A percentile compares a stretch with the other conserved stretches of the same genome.
Evolutionary conservation across 2,888 invertebrate species (phyloP).

Genomic region (Steinernema hermaphroditum): DNA sequence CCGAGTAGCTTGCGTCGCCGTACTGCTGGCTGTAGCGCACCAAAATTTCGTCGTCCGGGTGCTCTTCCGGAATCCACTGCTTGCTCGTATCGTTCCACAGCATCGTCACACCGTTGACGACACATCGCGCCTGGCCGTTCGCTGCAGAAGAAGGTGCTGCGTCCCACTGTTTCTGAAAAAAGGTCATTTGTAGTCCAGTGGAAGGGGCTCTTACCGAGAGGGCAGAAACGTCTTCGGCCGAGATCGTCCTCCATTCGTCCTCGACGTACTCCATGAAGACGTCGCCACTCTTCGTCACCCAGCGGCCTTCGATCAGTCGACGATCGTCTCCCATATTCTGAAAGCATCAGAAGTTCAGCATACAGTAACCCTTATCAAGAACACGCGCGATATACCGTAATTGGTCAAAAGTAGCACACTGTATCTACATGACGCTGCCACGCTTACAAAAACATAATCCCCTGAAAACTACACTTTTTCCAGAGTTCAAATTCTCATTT

Average conservation of each 20-base stretch:
- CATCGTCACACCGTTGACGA: slow-evolving; percentile 86
- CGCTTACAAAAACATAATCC: too few relatives aligned
- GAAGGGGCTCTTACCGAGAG: background rate
- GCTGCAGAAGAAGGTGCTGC: slow-evolving; percentile 34
- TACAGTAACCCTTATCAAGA: too few relatives aligned
- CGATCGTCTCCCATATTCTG: background rate
- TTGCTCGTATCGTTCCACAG: slow-evolving; percentile 82
- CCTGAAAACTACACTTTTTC: too few relatives aligned
- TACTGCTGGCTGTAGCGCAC: background rate
- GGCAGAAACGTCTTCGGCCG: slow-evolving; percentile 37
- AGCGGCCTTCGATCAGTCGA: slow-evolving; percentile 36
- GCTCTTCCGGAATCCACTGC: slow-evolving; percentile 48
- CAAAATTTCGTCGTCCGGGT: slow-evolving; percentile 83
- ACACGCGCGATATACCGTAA: too few relatives aligned
- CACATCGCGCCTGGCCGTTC: slow-evolving; percentile 72
- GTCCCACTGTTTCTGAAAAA: slow-evolving; percentile 53
- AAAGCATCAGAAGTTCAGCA: background rate
- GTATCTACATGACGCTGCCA: too few relatives aligned
- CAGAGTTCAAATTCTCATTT: too few relatives aligned
- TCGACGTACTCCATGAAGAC: slow-evolving; percentile 47
- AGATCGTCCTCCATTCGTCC: slow-evolving; percentile 48
- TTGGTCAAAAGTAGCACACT: too few relatives aligned
- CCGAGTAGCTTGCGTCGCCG: slow-evolving; percentile 82
- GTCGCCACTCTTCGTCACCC: slow-evolving; percentile 35
- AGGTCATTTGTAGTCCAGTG: background rate